Evolutionary conservation across 2,797 vertebrate species (phyloP), one percentile per base, ranked within the genome.

Genomic region (Urosaurus nigricauda): DNA sequence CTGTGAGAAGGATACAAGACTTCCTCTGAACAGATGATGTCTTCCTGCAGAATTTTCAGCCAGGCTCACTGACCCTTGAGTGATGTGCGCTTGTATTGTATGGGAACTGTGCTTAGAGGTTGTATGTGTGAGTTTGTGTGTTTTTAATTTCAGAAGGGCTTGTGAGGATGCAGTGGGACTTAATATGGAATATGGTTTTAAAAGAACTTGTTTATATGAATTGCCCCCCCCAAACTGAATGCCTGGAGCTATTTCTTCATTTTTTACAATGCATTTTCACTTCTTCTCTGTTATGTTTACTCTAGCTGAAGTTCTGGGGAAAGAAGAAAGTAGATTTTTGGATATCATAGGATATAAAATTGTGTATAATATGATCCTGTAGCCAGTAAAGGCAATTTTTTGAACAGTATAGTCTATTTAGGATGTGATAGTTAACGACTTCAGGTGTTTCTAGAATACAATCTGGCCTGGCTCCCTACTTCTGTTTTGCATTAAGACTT

Each of bases 21-120:
- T 37, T 75, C 63, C 17, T 6, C 68, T 35, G 68, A 88, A 88
- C 81, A 89, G 7, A 32, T 13, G 9, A 40, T 1, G 70, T n/a
- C 37, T 68, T 90, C 63, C 87, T 75, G 86, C 51, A 90, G 47
- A 85, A 73, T 70, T 47, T 73, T 58, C 74, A 37, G 8, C 0
- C 0, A 83, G 51, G 14, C 71, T 14, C 73, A 83, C n/a, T 32
- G 79, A 85, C 65, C 75, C 56, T 0, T 79, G 1, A 84, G 40
- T 83, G 73, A 56, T 40, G 47, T 7, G n/a, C 26, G n/a, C 26
- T 37, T 16, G 13, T 4, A 29, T 32, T 5, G 1, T 26, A 40
- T 56, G 8, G n/a, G 5, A 80, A 73, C 26, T 82, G 53, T 78
- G 73, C 77, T 51, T 40, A 21, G 0, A 4, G 26, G 7, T 51